phyloP scores from a whole-genome alignment of 2,797 vertebrate genomes.

The Florisuga fusca region DNA sequence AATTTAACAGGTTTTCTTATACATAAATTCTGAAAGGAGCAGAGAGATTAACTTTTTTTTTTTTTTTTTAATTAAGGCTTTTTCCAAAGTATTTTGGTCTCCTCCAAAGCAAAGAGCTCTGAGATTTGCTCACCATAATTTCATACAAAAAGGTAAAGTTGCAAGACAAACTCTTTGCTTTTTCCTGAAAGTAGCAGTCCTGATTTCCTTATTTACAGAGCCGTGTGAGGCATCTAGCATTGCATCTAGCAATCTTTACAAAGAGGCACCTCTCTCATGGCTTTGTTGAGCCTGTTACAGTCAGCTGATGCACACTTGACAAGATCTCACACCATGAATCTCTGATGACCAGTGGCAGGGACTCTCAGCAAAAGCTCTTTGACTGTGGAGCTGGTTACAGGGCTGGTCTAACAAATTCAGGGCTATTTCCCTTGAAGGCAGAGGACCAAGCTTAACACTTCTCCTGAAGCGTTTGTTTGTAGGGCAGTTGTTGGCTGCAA shows the following conservation, averaged over 20 bases:
- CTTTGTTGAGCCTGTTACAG: background rate
- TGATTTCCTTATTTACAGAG: constrained; percentile 1
- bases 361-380: background rate
- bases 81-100: background rate
- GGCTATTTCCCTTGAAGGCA: background rate
- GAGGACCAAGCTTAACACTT: background rate
- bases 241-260: background rate
- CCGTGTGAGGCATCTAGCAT: background rate
- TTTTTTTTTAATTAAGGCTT: background rate
- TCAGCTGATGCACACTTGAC: background rate
- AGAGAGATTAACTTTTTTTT: background rate
- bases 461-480: background rate
- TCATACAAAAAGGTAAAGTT: background rate
- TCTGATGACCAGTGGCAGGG: background rate
- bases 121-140: background rate
- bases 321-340: background rate
- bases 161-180: background rate
- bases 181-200: background rate
- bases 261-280: background rate
- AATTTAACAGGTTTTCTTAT: background rate
- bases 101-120: background rate
- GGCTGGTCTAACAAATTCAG: background rate
- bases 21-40: background rate
- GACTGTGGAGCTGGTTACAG: background rate
- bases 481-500: background rate